Base-by-base conservation (phyloP, 2,888 invertebrate genomes). In the Oasisia sp. region DNA sequence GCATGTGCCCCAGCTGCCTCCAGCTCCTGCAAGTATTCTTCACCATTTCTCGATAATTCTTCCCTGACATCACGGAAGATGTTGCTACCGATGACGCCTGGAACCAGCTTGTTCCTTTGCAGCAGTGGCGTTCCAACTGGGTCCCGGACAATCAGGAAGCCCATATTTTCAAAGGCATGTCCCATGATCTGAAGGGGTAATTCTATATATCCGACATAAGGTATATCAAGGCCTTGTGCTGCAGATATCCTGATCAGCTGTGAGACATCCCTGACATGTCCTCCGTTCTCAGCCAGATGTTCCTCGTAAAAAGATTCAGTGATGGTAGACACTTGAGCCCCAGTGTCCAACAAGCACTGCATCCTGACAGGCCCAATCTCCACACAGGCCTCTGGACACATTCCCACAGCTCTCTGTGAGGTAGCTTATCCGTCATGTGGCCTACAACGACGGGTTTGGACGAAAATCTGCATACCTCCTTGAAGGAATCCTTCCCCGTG, bases 321-420 rank as follows among this genome's bases (percentile, higher is more conserved):
- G 5, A 74, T 74, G 74, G 74, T 50, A 12, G 50, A 50, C 9
- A 50, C 50, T 8, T 50, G 50, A 14, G 74, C 92, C 12, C 92
- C 92, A 27, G 92, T 93, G 90, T 93, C 92, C 32, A 93, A 50
- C 89, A 93, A 74, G 91, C 93, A 93, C 5, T 56, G 19, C 4
- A 92, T 44, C 14, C 91, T 89, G 12, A 38, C 38, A 27, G 92
- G 56, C 89, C 91, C 91, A 7, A 92, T 19, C 38, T 89, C 89
- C 1, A 93, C 50, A 1, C 7, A 38, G 27, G 92, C 56, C 58
- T 92, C 92, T 7, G 92, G 93, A 92, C 92, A 93, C 8, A 56
- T 50, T 32, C 91, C 91, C 38, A 93, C 56, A 38, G 92, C 92
- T 91, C 74, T 19, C 7, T 27, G 0, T 74, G 27, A 7, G 27